A percentile compares a stretch with the other conserved stretches of the same genome.
Evolutionary conservation across 2,888 invertebrate genomes (phyloP).

Genomic region (Eupithecia centaureata): DNA sequence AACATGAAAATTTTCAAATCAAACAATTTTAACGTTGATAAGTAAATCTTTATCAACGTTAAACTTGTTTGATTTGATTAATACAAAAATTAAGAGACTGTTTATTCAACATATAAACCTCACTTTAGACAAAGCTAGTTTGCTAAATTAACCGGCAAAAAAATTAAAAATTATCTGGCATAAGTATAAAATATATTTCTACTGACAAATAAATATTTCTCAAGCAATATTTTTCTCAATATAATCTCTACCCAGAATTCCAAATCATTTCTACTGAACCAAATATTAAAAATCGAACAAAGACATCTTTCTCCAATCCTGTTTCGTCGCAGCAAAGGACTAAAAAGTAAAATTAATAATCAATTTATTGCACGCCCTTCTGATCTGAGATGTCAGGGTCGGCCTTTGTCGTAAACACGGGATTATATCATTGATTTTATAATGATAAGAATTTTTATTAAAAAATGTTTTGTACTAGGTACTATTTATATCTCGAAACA

Average conservation of each 20-base stretch:
- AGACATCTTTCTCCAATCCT: constrained; percentile 23
- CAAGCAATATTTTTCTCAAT: not conserved
- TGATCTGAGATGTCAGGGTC: constrained; percentile 55
- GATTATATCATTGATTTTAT: constrained; percentile 33
- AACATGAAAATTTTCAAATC: not conserved
- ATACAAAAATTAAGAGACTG: not conserved
- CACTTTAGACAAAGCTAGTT: not conserved
- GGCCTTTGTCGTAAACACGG: constrained; percentile 53
- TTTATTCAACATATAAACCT: not conserved
- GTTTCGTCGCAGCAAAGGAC: constrained; percentile 26
- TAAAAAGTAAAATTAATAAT: constrained; percentile 47
- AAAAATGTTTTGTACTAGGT: no score
- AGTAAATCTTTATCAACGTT: no score
- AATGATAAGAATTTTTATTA: constrained; percentile 22
- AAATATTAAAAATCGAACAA: constrained; percentile 28
- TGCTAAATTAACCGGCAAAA: not conserved
- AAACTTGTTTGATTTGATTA: no score
- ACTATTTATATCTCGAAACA: constrained; percentile 17
- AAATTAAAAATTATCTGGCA: not conserved
- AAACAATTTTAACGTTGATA: not conserved
- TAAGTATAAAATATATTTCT: not conserved
- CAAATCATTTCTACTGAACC: constrained; percentile 2
- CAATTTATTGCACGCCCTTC: constrained; percentile 61
- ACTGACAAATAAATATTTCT: not conserved
- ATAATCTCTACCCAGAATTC: not conserved